Evolutionary conservation across 2,113 vertebrate genomes (phyloP), one percentile per base, ranked within the genome.

Genomic region (Sitta europaea): DNA sequence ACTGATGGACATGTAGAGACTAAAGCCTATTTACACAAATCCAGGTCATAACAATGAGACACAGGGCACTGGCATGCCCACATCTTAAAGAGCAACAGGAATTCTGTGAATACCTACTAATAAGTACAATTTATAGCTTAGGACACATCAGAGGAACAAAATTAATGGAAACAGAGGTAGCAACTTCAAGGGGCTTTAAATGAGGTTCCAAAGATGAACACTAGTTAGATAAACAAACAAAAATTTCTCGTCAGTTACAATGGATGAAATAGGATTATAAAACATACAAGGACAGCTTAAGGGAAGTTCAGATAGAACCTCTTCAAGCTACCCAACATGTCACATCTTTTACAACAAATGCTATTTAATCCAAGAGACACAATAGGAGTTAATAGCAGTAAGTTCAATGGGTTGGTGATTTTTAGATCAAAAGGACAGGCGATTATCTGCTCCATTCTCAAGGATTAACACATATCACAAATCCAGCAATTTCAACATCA

Each of bases 261-360:
- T 5, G 6, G 57, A 89, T 54, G 62, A 94, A 95, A 95, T 23
- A 86, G 86, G 86, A 92, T 95, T 93, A 67, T 27, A 91, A 76
- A n/a, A n/a, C 35, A 75, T 11, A 89, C 24, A 85, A 74, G 29
- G 20, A 76, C 65, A 89, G 53, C 58, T 94, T 91, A 84, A 86
- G 28, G 68, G n/a, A 89, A 94, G 27, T 53, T 88, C 54, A 90
- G 67, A 67, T 18, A 63, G 22, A 78, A 62, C 36, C 81, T 88
- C 54, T 87, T 90, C 88, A 90, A 33, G 33, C 73, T 57, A 67
- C 2, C 11, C 12, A 82, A 86, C 19, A 14, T 42, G 55, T 72
- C 68, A 86, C 55, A 83, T 10, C 45, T 80, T 65, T 62, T 23
- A 71, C 45, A 66, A 83, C 86, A 70, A 90, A 67, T 28, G 10